These are phyloP conservation scores for Paratilapia polleni DNA, from an alignment of 2,113 vertebrate genomes.

Conservation along the genomic window DNA sequence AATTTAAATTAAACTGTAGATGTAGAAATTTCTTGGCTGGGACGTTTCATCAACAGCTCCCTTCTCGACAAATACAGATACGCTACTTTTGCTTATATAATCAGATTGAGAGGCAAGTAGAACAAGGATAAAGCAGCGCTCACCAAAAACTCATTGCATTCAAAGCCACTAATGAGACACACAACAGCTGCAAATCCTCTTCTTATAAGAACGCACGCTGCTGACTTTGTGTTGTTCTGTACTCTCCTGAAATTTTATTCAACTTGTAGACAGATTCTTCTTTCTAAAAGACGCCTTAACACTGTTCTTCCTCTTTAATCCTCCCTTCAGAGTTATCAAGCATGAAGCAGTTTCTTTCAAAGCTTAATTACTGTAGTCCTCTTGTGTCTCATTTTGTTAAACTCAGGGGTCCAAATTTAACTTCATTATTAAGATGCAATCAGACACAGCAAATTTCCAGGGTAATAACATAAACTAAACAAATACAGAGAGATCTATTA, in stretches of 20 bases:
- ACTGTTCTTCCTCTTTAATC: not conserved
- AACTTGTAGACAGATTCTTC: not conserved
- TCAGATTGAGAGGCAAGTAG: constrained; percentile 1
- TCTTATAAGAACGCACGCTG: not conserved
- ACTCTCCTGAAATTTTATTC: not conserved
- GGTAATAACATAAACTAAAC: not conserved
- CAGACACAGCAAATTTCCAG: not conserved
- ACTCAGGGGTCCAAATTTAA: not conserved
- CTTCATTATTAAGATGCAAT: not conserved
- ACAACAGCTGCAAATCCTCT: constrained; percentile 22
- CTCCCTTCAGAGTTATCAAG: not conserved
- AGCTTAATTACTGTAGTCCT: not conserved
- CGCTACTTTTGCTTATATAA: not conserved
- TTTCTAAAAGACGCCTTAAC: not conserved
- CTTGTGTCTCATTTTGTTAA: not conserved
- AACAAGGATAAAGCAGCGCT: not conserved
- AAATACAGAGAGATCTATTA: not conserved
- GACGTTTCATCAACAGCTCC: not conserved
- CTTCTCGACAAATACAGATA: not conserved
- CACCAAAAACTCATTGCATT: not conserved
- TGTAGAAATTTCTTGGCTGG: not conserved
- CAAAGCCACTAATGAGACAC: constrained; percentile 16
- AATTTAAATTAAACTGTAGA: not conserved
- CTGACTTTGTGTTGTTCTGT: not conserved
- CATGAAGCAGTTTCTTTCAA: not conserved